These are phyloP conservation scores for Dolichopus griseipennis DNA, from an alignment of 2,888 invertebrate species.

Conservation along the genomic window DNA sequence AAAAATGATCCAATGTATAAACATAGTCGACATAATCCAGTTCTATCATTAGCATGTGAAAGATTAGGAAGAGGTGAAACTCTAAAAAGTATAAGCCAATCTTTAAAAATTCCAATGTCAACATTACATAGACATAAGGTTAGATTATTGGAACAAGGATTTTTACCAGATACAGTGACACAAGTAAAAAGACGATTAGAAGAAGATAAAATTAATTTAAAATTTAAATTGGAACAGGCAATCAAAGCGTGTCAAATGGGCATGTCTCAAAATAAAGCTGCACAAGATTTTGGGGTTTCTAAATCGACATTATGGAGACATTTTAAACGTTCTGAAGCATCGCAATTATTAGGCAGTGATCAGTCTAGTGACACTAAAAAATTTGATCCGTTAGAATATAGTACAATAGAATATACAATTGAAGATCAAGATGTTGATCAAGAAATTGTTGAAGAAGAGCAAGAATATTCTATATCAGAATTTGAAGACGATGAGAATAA, in stretches of 20 bases:
- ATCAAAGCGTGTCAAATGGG: conserved; percentile 39
- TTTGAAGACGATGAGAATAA: neutral
- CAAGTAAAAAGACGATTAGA: conserved; percentile 36
- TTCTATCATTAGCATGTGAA: conserved; percentile 36
- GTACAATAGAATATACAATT: neutral
- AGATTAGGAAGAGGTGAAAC: conserved; percentile 39
- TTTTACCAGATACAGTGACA: conserved; percentile 36
- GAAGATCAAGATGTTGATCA: neutral
- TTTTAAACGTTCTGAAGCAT: conserved; percentile 20
- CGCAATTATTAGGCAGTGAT: neutral
- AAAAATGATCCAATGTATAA: conserved; percentile 38
- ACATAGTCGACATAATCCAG: conserved; percentile 36
- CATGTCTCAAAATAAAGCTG: conserved; percentile 43
- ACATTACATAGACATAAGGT: conserved; percentile 42
- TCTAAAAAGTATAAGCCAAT: conserved; percentile 39
- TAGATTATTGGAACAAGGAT: conserved; percentile 36
- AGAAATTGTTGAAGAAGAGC: neutral
- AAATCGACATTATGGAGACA: conserved; percentile 43
- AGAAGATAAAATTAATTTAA: conserved; percentile 38
- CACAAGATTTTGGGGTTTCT: conserved; percentile 40
- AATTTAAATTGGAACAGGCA: conserved; percentile 37
- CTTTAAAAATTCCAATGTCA: conserved; percentile 42
- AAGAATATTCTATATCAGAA: neutral
- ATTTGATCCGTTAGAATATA: neutral
- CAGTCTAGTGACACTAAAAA: neutral